Percentiles rank a stretch among this genome's conserved stretches.
These are phyloP conservation scores for Tubiluchus corallicola DNA, from an alignment of 2,888 invertebrate species.

Conservation along the genomic window DNA sequence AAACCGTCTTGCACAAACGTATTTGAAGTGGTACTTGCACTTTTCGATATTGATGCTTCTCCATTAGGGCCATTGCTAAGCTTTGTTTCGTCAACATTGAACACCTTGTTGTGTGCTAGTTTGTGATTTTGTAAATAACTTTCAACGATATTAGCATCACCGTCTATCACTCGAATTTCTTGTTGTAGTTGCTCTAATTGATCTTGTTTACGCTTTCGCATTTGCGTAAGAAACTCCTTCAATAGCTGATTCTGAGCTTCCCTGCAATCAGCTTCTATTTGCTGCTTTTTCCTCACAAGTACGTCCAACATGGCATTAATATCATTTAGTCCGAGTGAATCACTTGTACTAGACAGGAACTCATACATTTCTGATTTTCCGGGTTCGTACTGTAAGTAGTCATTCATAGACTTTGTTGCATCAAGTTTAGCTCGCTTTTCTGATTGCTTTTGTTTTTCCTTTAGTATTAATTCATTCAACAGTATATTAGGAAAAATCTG, in stretches of 20 bases:
- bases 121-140: too few species aligned
- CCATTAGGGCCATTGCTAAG: too few species aligned
- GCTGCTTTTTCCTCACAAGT: conserved; percentile 53
- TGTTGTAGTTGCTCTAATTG: conserved; percentile 23
- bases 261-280: conserved; percentile 49
- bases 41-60: too few species aligned
- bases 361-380: conserved; percentile 16
- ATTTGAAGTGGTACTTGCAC: too few species aligned
- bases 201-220: conserved; percentile 49
- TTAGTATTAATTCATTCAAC: conserved; percentile 57
- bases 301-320: conserved; percentile 63
- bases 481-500: conserved; percentile 67
- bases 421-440: conserved; percentile 15
- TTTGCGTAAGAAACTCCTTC: conserved; percentile 58
- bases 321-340: conserved; percentile 46
- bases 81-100: too few species aligned
- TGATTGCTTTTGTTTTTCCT: conserved; percentile 34
- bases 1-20: background rate
- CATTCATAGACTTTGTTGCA: too few species aligned
- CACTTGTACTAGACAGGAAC: conserved; percentile 16
- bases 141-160: conserved; percentile 23
- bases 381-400: conserved; percentile 13
- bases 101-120: too few species aligned
- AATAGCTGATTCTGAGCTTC: conserved; percentile 57
- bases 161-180: conserved; percentile 25